phyloP scores from a whole-genome alignment of 2,797 vertebrate genomes.

The Rousettus madagascariensis region DNA sequence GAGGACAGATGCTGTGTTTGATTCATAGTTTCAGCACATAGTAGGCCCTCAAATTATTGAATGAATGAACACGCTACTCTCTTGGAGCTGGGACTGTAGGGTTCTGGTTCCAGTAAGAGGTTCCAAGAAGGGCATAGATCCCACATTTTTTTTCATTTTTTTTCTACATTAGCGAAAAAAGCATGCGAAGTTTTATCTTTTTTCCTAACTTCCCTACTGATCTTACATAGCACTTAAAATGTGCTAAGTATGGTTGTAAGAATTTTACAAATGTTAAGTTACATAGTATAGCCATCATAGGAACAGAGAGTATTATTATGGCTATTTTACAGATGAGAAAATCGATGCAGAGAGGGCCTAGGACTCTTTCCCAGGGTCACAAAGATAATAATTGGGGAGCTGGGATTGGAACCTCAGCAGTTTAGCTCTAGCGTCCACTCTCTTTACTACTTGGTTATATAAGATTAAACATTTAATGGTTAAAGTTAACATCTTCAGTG shows the following conservation, averaged over 20 bases:
- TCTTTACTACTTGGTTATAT: not conserved
- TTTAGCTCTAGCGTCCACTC: not conserved
- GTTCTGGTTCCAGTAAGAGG: not conserved
- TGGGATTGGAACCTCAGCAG: constrained; percentile 10
- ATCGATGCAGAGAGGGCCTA: not conserved
- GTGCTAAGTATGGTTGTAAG: not conserved
- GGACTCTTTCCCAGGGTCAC: not conserved
- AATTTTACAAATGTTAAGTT: constrained; percentile 34
- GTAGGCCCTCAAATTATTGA: not conserved
- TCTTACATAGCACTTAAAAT: not conserved
- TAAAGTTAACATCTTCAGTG: not conserved
- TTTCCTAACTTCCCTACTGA: not conserved
- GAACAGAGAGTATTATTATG: not conserved
- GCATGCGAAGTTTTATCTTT: not conserved
- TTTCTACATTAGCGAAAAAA: not conserved
- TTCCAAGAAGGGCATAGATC: not conserved
- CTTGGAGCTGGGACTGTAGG: not conserved
- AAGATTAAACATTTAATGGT: constrained; percentile 8
- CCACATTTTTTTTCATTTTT: not conserved
- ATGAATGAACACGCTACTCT: not conserved
- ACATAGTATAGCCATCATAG: not conserved
- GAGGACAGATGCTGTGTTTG: not conserved
- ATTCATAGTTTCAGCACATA: constrained; percentile 6
- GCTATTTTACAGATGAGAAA: constrained; percentile 23
- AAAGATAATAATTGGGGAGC: not conserved